Evolutionary conservation across 1,140 invertebrate genomes (phyloP), one percentile per base, ranked within the genome.

Genomic region (Drosophila saltans): DNA sequence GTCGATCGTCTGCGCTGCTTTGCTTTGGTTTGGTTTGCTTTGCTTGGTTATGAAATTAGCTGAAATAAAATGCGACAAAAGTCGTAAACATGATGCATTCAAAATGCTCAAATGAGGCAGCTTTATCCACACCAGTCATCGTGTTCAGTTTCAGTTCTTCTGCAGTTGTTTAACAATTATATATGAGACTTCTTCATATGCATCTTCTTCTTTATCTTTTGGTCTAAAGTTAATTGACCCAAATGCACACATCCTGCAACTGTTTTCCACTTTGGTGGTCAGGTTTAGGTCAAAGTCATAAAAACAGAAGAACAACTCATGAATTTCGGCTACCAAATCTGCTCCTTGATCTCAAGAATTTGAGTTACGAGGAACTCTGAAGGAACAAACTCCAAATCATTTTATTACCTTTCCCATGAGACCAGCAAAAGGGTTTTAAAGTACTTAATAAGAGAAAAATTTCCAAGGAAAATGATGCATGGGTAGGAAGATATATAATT

Each of bases 251-350:
- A 66, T 86, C 83, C 82, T 86, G 66, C 69, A 39, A 30, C 40
- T 45, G 59, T 24, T 56, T 40, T 45, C 41, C 41, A 36, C 33
- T 36, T 59, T 61, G 81, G 82, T 86, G 80, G 83, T 52, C 83
- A 69, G 83, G 45, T 70, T 89, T 80, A 88, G 70, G 83, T 88
- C 80, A 88, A 89, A 88, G 84, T 43, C 83, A 78, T 86, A 89
- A 86, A 86, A 2, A 43, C 26, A 70, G 57, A 57, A 26, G 36
- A 30, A 3, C 33, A 33, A 10, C 57, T 43, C 64, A 64, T 67
- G 72, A 75, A 75, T 71, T 69, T 71, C 40, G 59, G 63, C 81
- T 85, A 70, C 78, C 62, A 82, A 62, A 40, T 73, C 64, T 59
- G 59, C 55, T 65, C 75, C 75, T 66, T 59, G 26, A 67, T 64